A percentile compares a stretch with the other conserved stretches of the same genome.
These are phyloP conservation scores for Pilophorus perplexus DNA, from an alignment of 2,888 invertebrate genomes.

Conservation along the genomic window DNA sequence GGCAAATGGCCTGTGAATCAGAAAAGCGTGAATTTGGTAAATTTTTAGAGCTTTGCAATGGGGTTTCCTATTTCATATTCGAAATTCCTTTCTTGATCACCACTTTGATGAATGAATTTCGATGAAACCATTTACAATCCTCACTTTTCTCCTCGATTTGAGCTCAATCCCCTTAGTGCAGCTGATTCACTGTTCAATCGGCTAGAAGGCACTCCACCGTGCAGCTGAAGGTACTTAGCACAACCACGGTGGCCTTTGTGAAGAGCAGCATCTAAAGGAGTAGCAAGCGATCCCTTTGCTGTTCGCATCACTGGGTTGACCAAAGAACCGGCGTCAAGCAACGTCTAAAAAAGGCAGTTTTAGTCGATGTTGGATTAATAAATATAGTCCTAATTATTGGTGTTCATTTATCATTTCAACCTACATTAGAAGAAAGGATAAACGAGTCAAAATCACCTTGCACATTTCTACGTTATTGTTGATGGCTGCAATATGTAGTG, in stretches of 20 bases:
- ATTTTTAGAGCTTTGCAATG: too few species aligned
- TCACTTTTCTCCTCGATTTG: conserved; percentile 14
- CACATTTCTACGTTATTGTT: conserved; percentile 93
- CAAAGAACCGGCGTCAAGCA: conserved; percentile 80
- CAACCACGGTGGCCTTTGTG: conserved; percentile 83
- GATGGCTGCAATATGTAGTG: conserved; percentile 89
- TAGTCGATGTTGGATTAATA: too few species aligned
- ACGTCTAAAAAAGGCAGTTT: conserved; percentile 56
- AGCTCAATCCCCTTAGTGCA: conserved; percentile 43
- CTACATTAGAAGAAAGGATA: too few species aligned
- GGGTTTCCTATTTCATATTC: too few species aligned
- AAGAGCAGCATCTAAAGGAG: conserved; percentile 87
- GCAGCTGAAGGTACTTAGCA: conserved; percentile 87
- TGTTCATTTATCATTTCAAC: too few species aligned
- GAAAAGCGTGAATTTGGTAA: too few species aligned
- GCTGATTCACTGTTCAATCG: conserved; percentile 56
- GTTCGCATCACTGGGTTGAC: conserved; percentile 81
- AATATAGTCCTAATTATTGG: too few species aligned
- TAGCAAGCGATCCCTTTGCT: conserved; percentile 78
- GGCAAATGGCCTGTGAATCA: too few species aligned
- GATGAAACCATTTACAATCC: too few species aligned
- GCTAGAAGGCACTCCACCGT: conserved; percentile 80
- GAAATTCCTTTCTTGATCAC: too few species aligned
- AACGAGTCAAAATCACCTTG: conserved; percentile 57
- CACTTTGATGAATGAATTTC: too few species aligned